A percentile compares a stretch with the other conserved stretches of the same genome.
These are phyloP conservation scores for Suncus etruscus DNA, from an alignment of 2,113 vertebrate genomes.

Conservation along the genomic window DNA sequence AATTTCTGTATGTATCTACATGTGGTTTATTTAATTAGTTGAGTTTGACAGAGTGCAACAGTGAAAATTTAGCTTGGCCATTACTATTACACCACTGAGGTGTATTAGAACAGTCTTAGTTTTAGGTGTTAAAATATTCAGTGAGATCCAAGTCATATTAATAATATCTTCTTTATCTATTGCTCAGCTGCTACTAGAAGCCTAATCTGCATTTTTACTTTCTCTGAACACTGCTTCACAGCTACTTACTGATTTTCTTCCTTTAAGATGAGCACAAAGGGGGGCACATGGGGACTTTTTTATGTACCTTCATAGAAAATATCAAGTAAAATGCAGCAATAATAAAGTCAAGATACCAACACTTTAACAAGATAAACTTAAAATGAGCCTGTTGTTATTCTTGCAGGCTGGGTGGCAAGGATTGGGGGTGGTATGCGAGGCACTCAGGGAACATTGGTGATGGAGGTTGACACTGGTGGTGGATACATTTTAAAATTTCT, in stretches of 20 bases:
- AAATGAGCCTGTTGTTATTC: too few relatives aligned
- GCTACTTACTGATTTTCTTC: neutral
- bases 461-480: too few relatives aligned
- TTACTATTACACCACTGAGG: neutral
- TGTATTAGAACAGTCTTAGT: neutral
- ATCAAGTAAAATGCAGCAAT: too few relatives aligned
- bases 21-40: constrained; percentile 21
- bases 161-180: neutral
- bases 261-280: neutral
- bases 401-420: too few relatives aligned
- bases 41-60: neutral
- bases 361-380: too few relatives aligned
- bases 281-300: too few relatives aligned
- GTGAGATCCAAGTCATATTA: neutral
- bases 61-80: neutral
- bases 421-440: too few relatives aligned
- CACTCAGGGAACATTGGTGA: too few relatives aligned
- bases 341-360: too few relatives aligned
- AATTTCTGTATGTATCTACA: neutral
- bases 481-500: neutral
- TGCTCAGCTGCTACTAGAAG: neutral
- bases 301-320: too few relatives aligned
- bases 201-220: neutral
- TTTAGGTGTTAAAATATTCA: constrained; percentile 38
- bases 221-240: neutral